Evolutionary conservation across 2,113 vertebrate genomes (phyloP), one percentile per base, ranked within the genome.

Genomic region (Pygoscelis antarcticus): DNA sequence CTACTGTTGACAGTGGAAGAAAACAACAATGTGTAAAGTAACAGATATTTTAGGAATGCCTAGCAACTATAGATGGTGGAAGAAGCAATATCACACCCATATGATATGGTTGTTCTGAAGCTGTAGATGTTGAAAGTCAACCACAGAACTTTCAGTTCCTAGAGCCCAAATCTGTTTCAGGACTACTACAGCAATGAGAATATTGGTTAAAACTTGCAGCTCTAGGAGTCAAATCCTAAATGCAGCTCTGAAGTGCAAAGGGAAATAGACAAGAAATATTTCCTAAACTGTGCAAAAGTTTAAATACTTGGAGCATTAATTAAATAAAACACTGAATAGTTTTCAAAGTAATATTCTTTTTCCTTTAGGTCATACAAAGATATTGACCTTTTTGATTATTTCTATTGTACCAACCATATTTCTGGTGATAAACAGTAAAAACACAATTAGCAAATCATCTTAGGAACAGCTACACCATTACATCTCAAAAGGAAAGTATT

Each of bases 401-500:
- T 40, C 66, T 93, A 40, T 57, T 74, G 36, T 70, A 87, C 16
- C 52, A 93, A 65, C 8, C 42, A 42, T 80, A 79, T 90, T 94
- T 80, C 75, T 82, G n/a, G 61, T 85, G 74, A 89, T 71, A 76
- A 90, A 94, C 34, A 38, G 40, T 42, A 93, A 95, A 97, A 69
- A 47, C 13, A 87, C 82, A 76, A 82, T 85, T 93, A 94, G 32
- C 38, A 51, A 62, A 75, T 64, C 47, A 88, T 92, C 92, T 76
- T 83, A 74, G 23, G 54, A 90, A 46, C 19, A 91, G 54, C 60
- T 94, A 77, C 20, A 20, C 19, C 10, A 83, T 82, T 81, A 57
- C 34, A n/a, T 58, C 34, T 52, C 12, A 74, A 84, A 66, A 51
- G 27, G 58, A 77, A 94, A 96, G 58, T 65, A 81, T 75, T 92